Conservation (phyloP, 2,113 vertebrate genomes). For the Anguilla rostrata region DNA sequence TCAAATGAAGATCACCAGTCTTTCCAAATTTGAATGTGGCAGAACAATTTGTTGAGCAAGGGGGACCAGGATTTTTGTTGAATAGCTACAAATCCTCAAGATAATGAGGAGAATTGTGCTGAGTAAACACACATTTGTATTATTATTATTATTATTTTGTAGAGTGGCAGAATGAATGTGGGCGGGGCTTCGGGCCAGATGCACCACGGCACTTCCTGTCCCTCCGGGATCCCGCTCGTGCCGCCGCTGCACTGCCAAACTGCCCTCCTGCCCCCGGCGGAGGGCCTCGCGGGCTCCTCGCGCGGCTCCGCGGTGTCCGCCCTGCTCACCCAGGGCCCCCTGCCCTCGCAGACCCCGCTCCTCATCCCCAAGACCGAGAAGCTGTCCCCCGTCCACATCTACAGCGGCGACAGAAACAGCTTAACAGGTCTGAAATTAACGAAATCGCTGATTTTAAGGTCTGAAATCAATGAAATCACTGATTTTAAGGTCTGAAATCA, state of each 20-base stretch:
- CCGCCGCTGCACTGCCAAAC: slow-evolving; percentile 43
- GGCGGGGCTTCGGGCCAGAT: slow-evolving; percentile 37
- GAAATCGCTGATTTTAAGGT: slow-evolving; percentile 40
- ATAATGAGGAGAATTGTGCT: neutral
- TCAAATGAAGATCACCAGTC: too few relatives aligned
- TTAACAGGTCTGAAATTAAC: slow-evolving; percentile 52
- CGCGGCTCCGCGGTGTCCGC: slow-evolving; percentile 48
- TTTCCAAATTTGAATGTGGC: too few relatives aligned
- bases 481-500: slow-evolving; percentile 42
- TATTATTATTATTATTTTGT: slow-evolving; percentile 22
- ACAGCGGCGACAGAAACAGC: slow-evolving; percentile 60
- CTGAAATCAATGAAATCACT: neutral
- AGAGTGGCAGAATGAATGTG: slow-evolving; percentile 46
- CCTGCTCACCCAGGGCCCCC: slow-evolving; percentile 51
- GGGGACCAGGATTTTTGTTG: too few relatives aligned
- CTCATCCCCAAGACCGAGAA: slow-evolving; percentile 83
- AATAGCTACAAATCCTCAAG: too few relatives aligned
- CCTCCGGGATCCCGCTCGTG: slow-evolving; percentile 36
- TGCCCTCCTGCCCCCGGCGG: slow-evolving; percentile 31
- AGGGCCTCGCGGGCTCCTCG: slow-evolving; percentile 38
- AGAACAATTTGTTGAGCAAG: too few relatives aligned
- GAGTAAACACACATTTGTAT: neutral
- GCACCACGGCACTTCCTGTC: slow-evolving; percentile 42
- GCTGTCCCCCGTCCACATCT: slow-evolving; percentile 77
- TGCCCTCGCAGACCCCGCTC: slow-evolving; percentile 46